Base-by-base conservation (phyloP, 2,888 invertebrate genomes). In the Papilio protenor region DNA sequence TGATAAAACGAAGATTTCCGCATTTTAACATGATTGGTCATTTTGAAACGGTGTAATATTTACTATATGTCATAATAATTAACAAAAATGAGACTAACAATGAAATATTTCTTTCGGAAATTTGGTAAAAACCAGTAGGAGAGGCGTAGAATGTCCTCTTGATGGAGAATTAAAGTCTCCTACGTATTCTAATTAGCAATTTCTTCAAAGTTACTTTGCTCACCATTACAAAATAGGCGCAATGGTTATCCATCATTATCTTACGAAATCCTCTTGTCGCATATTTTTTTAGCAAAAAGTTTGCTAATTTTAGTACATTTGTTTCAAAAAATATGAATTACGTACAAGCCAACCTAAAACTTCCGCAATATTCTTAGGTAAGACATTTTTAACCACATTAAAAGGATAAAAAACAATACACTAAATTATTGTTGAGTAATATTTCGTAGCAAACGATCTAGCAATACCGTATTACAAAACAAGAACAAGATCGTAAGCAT, bases 401-500 rank as follows among this genome's bases (percentile, higher is more conserved):
- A 33, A 33, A 66, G 40, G 11, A 40, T 11, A 66, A 66, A 64
- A 64, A 64, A 40, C 33, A 66, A 66, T 66, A 66, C 16, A 40
- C 40, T 40, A 66, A 66, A 40, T 47, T 33, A 18, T 72, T 61
- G 40, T 76, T 69, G 33, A 18, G n/a, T 73, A 52, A 16, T 66
- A 73, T 77, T 45, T 64, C 55, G 52, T 45, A 33, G 47, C n/a
- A 27, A 73, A 69, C 23, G 40, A 27, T 73, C 73, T 69, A 73
- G 52, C 71, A 71, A 75, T 72, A n/a, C 71, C 23, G 47, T 52
- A 45, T 74, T 74, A 75, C 77, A 52, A 78, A 71, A 78, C 72
- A 55, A 74, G 77, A 80, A 77, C 73, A 75, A 66, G 27, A 73
- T 77, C 78, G 77, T 79, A 66, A 77, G 75, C 77, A 59, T 79